These are phyloP conservation scores for Microctenopoma lineatum DNA, from an alignment of 2,797 vertebrate species.

Conservation along the genomic window DNA sequence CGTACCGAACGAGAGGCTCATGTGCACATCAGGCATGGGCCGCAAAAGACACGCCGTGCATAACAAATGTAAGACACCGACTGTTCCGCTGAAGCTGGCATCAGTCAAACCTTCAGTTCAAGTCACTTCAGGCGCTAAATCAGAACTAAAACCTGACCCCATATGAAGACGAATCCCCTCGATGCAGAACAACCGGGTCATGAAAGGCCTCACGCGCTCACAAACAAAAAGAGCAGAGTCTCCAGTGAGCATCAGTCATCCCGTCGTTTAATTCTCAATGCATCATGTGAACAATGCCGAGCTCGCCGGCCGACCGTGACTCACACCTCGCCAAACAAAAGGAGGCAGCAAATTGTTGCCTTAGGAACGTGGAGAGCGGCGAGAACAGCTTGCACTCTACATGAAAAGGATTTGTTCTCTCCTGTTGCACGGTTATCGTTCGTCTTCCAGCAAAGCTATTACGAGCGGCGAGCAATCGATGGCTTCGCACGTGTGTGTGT, in stretches of 20 bases:
- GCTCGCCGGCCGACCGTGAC: constrained; percentile 27
- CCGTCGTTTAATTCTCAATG: background rate
- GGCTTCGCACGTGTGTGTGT: too few species aligned
- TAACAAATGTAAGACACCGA: background rate
- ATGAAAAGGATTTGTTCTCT: constrained; percentile 42
- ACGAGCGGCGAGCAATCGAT: constrained; percentile 27
- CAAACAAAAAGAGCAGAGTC: background rate
- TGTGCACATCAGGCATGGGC: background rate
- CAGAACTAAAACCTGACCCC: too few species aligned
- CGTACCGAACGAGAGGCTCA: constrained; percentile 46
- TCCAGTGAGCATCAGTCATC: constrained; percentile 4
- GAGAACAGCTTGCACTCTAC: constrained; percentile 31
- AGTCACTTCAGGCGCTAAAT: too few species aligned
- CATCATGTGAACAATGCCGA: constrained; percentile 4
- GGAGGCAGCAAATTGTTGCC: constrained; percentile 41
- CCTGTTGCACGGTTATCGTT: constrained; percentile 15
- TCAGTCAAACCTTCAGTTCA: too few species aligned
- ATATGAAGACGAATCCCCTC: too few species aligned
- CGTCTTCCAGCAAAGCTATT: constrained; percentile 20
- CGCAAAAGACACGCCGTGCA: background rate
- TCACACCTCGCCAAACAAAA: constrained; percentile 49
- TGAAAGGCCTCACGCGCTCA: too few species aligned
- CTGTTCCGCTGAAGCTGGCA: too few species aligned
- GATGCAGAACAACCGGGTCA: too few species aligned
- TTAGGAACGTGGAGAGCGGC: constrained; percentile 36